phyloP scores from a whole-genome alignment of 2,113 vertebrate species.

The Myiozetetes cayanensis region DNA sequence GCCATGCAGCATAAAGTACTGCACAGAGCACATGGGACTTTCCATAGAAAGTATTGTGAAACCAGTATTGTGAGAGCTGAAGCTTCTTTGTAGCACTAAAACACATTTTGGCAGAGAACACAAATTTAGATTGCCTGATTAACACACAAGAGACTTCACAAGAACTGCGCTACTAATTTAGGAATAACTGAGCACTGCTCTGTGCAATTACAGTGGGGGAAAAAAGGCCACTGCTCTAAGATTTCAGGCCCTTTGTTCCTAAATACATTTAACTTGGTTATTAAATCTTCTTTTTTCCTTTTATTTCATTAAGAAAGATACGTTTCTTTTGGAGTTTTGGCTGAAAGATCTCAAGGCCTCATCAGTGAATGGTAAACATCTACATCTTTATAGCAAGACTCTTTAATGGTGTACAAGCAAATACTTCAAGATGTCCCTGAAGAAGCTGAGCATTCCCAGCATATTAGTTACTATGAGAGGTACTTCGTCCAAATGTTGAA shows the following conservation, averaged over 20 bases:
- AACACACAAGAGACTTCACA: background rate
- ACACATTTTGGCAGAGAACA: background rate
- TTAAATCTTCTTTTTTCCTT: background rate
- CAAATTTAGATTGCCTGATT: background rate
- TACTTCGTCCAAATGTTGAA: background rate
- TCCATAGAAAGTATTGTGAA: constrained; percentile 5
- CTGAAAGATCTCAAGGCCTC: background rate
- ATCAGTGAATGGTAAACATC: background rate
- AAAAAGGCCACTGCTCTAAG: background rate
- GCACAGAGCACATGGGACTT: background rate
- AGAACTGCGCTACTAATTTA: constrained; percentile 15
- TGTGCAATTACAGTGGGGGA: background rate
- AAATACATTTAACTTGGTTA: background rate
- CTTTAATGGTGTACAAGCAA: background rate
- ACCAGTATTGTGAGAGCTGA: background rate
- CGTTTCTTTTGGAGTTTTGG: background rate
- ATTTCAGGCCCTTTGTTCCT: background rate
- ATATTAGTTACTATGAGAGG: background rate
- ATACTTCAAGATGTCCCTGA: background rate
- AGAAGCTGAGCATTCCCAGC: background rate
- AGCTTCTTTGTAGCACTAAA: background rate
- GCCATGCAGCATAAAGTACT: accelerated
- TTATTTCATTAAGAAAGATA: background rate
- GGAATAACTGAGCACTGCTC: background rate
- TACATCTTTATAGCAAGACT: background rate